phyloP scores from a whole-genome alignment of 2,888 invertebrate genomes.

The Noctua fimbriata region DNA sequence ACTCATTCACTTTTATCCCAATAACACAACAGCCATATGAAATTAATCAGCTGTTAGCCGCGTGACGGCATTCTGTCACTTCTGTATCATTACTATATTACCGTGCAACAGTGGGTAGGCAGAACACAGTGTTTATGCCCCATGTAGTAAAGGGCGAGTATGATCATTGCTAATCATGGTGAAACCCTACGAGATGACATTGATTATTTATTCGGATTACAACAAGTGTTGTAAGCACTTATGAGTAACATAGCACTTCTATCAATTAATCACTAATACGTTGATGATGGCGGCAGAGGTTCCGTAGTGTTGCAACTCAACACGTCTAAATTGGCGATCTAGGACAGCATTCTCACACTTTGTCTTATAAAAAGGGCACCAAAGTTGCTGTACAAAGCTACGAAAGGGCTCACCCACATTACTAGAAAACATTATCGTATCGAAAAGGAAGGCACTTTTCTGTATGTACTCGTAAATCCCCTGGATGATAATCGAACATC shows the following conservation, averaged over 20 bases:
- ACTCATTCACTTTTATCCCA: too few relatives aligned
- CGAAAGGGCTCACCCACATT: too few relatives aligned
- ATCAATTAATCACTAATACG: background rate
- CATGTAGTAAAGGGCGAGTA: too few relatives aligned
- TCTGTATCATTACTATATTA: too few relatives aligned
- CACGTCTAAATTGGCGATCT: background rate
- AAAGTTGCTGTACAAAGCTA: too few relatives aligned
- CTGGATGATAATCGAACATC: too few relatives aligned
- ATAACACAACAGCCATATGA: too few relatives aligned
- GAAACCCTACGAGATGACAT: background rate
- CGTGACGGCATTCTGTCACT: too few relatives aligned
- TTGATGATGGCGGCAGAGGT: too few relatives aligned
- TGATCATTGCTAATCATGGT: background rate
- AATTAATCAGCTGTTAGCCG: too few relatives aligned
- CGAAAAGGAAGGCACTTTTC: background rate
- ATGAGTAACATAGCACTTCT: background rate
- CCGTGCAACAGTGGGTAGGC: too few relatives aligned
- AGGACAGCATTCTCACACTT: background rate
- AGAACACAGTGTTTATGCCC: too few relatives aligned
- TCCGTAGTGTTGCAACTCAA: background rate
- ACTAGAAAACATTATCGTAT: background rate
- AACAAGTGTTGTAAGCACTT: background rate
- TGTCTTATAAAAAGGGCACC: background rate
- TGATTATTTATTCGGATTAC: background rate
- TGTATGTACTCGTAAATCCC: background rate